Base-by-base conservation (phyloP, 2,797 vertebrate species). In the Sebastes oblongus region DNA sequence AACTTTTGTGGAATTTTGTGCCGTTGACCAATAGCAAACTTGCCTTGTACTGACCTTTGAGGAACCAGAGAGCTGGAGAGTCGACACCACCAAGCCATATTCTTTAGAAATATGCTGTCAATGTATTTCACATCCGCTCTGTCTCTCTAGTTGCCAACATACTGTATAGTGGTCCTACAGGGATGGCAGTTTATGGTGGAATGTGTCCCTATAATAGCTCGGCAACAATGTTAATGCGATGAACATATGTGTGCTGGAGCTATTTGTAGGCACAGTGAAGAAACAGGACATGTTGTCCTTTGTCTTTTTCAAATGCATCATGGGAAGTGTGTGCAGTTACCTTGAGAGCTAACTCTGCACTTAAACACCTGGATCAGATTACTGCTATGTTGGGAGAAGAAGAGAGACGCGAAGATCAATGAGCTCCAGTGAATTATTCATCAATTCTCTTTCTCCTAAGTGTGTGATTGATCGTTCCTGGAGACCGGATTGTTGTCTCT, bases 341-440 rank as follows among this genome's bases (percentile, higher is more conserved):
- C 2, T 50, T 29, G 34, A 70, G 55, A 68, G 70, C 12, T 61
- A 77, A 75, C 58, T 50, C 24, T 66, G 76, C 81, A 79, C 71
- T 83, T 79, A 75, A 61, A 61, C 60, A 32, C n/a, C 46, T 24
- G 68, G 75, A 80, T 93, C 86, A 32, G 67, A 82, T 92, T 85
- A 84, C 89, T 62, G 80, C 80, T 55, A 24, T 42, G 71, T 78
- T 36, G 65, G 25, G 58, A 77, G 86, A 77, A 80, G 61, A 34
- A 74, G 75, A 77, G 74, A 8, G 22, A 74, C 70, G 60, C 55
- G 65, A 50, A 72, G 81, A 92, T 92, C 87, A 73, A 91, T 87
- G 72, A 46, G 71, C 56, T 39, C 3, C 29, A 52, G 58, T 92
- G 84, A 93, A 93, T 93, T 90, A 93, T 94, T 91, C 81, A 94